Evolutionary conservation across 2,888 invertebrate species (phyloP).

Genomic region (Lydus trimaculatus): DNA sequence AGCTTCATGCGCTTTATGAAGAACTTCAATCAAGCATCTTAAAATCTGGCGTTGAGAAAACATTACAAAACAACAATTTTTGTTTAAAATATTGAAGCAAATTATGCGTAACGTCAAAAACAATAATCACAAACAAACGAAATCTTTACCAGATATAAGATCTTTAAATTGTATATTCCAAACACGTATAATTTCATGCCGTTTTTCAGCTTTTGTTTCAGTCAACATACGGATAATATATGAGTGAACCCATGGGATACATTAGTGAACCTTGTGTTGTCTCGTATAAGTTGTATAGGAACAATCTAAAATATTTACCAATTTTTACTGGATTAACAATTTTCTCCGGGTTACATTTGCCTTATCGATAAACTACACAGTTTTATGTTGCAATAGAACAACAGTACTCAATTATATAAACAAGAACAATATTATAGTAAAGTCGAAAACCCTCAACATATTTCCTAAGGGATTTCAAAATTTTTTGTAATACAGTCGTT

Average conservation of each 20-base stretch:
- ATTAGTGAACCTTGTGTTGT: background rate
- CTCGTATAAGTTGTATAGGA: background rate
- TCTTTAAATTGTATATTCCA: slow-evolving; percentile 1
- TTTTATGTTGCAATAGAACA: background rate
- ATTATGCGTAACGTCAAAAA: background rate
- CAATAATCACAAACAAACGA: background rate
- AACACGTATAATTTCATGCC: slow-evolving; percentile 9
- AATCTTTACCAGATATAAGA: background rate
- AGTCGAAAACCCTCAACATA: background rate
- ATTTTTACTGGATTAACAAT: background rate
- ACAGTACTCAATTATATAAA: background rate
- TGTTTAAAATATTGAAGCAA: background rate
- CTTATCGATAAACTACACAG: background rate
- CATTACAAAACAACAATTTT: background rate
- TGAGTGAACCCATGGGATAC: background rate
- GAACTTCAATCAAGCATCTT: slow-evolving; percentile 11
- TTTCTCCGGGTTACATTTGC: background rate
- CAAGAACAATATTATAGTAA: background rate
- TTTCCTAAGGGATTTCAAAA: background rate
- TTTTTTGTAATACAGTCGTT: background rate
- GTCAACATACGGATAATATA: slow-evolving; percentile 8
- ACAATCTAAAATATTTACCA: background rate
- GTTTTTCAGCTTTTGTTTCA: background rate
- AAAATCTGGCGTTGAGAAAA: background rate
- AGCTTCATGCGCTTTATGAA: slow-evolving; percentile 8